Conservation (phyloP, 1,140 invertebrate species). For the Bombus affinis region DNA sequence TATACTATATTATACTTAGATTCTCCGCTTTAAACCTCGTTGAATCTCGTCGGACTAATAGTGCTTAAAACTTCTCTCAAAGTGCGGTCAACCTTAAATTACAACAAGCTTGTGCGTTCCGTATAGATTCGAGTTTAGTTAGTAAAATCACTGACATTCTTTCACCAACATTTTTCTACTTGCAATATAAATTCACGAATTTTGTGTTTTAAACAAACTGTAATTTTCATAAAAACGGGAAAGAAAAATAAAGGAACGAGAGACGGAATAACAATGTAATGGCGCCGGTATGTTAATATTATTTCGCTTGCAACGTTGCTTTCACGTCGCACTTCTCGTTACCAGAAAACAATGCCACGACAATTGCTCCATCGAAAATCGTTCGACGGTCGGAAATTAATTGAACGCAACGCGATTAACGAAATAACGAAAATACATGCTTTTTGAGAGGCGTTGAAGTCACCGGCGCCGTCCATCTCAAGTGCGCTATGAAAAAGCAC, state of each 20-base stretch:
- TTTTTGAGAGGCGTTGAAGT: slow-evolving; percentile 29
- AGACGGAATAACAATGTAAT: not conserved
- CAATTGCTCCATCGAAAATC: slow-evolving; percentile 4
- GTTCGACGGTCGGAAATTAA: slow-evolving; percentile 6
- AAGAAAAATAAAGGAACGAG: not conserved
- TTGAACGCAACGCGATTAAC: slow-evolving; percentile 36
- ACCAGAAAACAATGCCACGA: not conserved
- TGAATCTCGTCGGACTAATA: slow-evolving; percentile 29
- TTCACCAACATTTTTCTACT: not conserved
- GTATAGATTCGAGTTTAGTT: not conserved
- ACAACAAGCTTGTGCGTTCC: not conserved
- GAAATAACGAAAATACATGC: slow-evolving; percentile 7
- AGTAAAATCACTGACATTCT: not conserved
- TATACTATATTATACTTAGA: slow-evolving; percentile 16
- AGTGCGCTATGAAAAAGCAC: slow-evolving; percentile 3
- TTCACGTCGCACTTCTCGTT: not conserved
- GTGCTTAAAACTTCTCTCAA: slow-evolving; percentile 16
- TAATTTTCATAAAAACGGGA: not conserved
- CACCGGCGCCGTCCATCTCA: slow-evolving; percentile 18
- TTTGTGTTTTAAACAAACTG: not conserved
- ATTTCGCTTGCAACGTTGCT: not conserved
- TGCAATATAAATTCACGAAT: too few relatives aligned
- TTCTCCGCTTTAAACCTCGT: slow-evolving; percentile 13
- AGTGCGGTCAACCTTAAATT: slow-evolving; percentile 29
- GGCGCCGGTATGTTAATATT: not conserved